These are phyloP conservation scores for Enteromius mattozi DNA, from an alignment of 2,797 vertebrate genomes.

Conservation along the genomic window DNA sequence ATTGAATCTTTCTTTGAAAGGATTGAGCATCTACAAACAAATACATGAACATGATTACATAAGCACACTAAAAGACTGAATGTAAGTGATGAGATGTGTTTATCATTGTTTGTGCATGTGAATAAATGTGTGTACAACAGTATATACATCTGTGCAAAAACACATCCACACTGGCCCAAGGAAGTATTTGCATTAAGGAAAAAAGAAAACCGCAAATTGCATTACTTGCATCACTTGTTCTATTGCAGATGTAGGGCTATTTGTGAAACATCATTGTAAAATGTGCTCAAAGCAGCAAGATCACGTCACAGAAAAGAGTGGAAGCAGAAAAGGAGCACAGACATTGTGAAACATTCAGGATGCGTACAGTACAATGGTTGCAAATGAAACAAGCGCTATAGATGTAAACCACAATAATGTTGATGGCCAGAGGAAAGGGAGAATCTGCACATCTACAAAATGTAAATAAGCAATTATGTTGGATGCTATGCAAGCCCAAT, in stretches of 20 bases:
- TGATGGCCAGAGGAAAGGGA: background rate
- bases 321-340: background rate
- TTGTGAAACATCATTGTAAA: constrained; percentile 30
- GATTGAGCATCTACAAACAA: constrained; percentile 11
- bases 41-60: background rate
- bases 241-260: constrained; percentile 61
- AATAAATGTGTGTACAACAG: constrained; percentile 19
- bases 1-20: background rate
- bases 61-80: constrained; percentile 18
- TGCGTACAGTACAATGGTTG: background rate
- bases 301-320: background rate
- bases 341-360: background rate
- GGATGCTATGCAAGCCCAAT: constrained; percentile 4
- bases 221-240: constrained; percentile 71
- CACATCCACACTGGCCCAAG: constrained; percentile 54
- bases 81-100: constrained; percentile 20
- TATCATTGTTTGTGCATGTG: constrained; percentile 37
- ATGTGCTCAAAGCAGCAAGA: constrained; percentile 32
- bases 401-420: constrained; percentile 7
- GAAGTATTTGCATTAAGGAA: constrained; percentile 59
- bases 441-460: background rate
- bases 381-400: background rate
- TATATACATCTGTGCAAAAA: background rate
- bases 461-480: constrained; percentile 10
- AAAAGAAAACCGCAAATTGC: constrained; percentile 54